These are phyloP conservation scores for Scaptodrosophila lebanonensis DNA, from an alignment of 1,140 invertebrate genomes.

Conservation along the genomic window DNA sequence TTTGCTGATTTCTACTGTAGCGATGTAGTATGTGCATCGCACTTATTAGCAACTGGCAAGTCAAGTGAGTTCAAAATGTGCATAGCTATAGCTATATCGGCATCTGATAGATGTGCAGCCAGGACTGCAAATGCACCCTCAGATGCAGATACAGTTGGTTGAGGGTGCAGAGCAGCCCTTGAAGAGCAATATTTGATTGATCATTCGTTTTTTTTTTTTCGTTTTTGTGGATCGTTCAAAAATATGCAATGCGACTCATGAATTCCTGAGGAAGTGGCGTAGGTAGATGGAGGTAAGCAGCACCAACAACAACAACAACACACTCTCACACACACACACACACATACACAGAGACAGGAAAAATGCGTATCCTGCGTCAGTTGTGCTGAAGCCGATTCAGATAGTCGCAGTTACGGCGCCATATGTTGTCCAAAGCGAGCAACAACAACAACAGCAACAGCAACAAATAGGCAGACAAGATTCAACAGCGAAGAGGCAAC, in stretches of 20 bases:
- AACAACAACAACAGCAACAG: conserved; percentile 31
- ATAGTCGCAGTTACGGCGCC: conserved; percentile 38
- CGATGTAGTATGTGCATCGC: no score
- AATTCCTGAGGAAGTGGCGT: conserved; percentile 21
- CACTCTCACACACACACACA: neutral
- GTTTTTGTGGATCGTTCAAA: conserved; percentile 9
- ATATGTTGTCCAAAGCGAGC: conserved; percentile 56
- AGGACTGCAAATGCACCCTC: neutral
- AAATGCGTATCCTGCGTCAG: conserved; percentile 72
- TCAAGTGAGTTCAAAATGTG: conserved; percentile 30
- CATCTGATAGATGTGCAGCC: no score
- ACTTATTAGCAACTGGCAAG: conserved; percentile 12
- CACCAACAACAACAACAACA: neutral
- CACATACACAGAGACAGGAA: conserved; percentile 14
- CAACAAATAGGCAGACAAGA: conserved; percentile 6
- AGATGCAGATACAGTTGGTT: conserved; percentile 16
- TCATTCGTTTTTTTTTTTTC: conserved; percentile 42
- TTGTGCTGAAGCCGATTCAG: conserved; percentile 64
- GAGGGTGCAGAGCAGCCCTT: conserved; percentile 16
- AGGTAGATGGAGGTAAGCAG: conserved; percentile 17
- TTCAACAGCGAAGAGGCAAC: neutral
- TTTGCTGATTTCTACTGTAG: no score
- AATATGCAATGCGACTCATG: conserved; percentile 12
- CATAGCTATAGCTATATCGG: no score
- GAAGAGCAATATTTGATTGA: conserved; percentile 63